A percentile compares a stretch with the other conserved stretches of the same genome.
Conservation (phyloP, 2,797 vertebrate genomes). For the Urocyon cinereoargenteus region DNA sequence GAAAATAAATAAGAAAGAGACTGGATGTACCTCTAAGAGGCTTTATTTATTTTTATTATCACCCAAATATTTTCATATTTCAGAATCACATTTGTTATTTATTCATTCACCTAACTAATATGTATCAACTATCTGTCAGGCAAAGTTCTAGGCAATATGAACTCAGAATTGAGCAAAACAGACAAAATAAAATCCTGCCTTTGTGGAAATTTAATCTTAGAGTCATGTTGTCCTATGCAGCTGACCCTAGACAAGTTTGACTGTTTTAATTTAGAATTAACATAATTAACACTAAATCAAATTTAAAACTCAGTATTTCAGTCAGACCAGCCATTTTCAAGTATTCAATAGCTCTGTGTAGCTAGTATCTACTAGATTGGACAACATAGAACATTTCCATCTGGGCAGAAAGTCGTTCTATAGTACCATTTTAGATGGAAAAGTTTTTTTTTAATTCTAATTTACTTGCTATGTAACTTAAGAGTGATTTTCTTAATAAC, state of each 20-base stretch:
- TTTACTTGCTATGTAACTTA: neutral
- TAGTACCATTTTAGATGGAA: neutral
- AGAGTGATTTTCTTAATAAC: neutral
- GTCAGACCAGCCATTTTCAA: neutral
- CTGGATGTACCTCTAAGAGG: neutral
- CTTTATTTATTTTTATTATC: neutral
- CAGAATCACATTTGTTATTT: neutral
- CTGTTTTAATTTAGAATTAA: constrained; percentile 31
- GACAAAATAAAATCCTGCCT: neutral
- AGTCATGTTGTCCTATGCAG: neutral
- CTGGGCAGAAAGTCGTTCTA: neutral
- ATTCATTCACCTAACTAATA: neutral
- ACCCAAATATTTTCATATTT: neutral
- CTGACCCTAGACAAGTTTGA: neutral
- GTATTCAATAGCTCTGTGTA: neutral
- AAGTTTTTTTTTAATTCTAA: neutral
- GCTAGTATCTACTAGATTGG: neutral
- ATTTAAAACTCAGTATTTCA: neutral
- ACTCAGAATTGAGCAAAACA: neutral
- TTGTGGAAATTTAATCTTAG: neutral
- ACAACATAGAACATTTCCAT: neutral
- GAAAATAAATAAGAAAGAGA: constrained; percentile 55
- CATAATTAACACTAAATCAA: neutral
- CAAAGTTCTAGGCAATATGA: constrained; percentile 16
- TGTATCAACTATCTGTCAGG: neutral